Conservation (phyloP, 2,113 vertebrate species). For the Corythaeola cristata region DNA sequence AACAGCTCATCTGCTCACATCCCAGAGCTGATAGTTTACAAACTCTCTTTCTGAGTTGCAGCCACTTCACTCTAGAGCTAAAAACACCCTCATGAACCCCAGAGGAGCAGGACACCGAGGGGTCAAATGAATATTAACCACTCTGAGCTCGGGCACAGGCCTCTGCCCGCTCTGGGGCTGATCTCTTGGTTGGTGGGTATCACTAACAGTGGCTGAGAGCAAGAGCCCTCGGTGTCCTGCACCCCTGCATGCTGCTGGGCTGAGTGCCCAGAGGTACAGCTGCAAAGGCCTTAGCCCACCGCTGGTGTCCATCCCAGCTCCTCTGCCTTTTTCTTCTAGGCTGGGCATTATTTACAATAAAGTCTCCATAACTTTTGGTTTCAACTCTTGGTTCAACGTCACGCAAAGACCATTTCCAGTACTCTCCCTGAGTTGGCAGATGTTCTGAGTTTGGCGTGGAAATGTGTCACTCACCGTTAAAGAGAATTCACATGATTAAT, state of each 20-base stretch:
- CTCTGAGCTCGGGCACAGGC: no score
- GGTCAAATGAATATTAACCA: background rate
- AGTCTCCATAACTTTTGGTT: background rate
- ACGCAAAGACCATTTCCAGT: background rate
- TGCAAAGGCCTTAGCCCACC: background rate
- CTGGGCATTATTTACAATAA: background rate
- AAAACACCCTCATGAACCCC: background rate
- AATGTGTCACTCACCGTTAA: background rate
- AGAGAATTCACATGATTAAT: background rate
- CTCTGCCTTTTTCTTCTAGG: background rate
- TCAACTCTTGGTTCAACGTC: background rate
- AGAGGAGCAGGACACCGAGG: background rate
- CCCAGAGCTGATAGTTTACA: accelerated
- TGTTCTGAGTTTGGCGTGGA: background rate
- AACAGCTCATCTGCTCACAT: accelerated
- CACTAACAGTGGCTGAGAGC: background rate
- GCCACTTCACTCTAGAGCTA: background rate
- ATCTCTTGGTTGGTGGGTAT: background rate
- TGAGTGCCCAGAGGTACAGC: background rate
- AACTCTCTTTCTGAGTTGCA: background rate
- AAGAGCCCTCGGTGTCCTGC: background rate
- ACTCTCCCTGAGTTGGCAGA: background rate
- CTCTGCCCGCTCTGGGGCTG: background rate
- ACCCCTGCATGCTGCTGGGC: background rate
- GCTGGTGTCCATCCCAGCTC: background rate